Evolutionary conservation across 2,888 invertebrate species (phyloP), one percentile per base, ranked within the genome.

Genomic region (Troides helena): DNA sequence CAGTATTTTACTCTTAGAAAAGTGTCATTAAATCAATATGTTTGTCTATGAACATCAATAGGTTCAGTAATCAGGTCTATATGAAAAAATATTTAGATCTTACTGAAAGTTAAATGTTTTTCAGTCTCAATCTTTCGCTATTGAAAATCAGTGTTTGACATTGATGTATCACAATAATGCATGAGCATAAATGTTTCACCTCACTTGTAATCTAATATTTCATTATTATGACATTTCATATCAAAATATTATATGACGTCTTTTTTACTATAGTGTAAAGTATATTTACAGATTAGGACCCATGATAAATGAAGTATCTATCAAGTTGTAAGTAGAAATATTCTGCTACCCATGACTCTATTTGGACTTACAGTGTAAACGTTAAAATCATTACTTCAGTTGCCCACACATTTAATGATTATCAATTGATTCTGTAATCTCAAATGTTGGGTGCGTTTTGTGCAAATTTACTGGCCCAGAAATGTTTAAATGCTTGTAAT

Each of bases 401-500:
- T 50, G 17, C 50, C 53, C 53, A 65, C 23, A 64, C 68, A 69
- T 65, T 69, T 46, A 69, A 63, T 36, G 58, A 50, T 21, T 57
- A 69, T 46, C 62, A 70, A 65, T 70, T 14, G 57, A 62, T 62
- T 36, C 36, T 62, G 36, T 59, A 50, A 63, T 58, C 46, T 56
- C 36, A 30, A 43, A 62, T 69, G 65, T 62, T 57, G 62, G 36
- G 18, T 66, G 58, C 50, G 65, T 36, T 66, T 70, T 62, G 58
- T 62, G 56, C 58, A 59, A 58, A 66, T 23, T 36, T 62, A 62
- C 25, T 70, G 62, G 58, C 62, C 58, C 58, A 70, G 66, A 70
- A 66, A 66, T 25, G 59, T 62, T 66, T 50, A 53, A 62, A 50
- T 36, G 10, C 30, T 14, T 18, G 36, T 21, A 66, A 30, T 62